A percentile compares a stretch with the other conserved stretches of the same genome.
Conservation (phyloP, 2,888 invertebrate genomes). For the Orthonychiurus folsomi region DNA sequence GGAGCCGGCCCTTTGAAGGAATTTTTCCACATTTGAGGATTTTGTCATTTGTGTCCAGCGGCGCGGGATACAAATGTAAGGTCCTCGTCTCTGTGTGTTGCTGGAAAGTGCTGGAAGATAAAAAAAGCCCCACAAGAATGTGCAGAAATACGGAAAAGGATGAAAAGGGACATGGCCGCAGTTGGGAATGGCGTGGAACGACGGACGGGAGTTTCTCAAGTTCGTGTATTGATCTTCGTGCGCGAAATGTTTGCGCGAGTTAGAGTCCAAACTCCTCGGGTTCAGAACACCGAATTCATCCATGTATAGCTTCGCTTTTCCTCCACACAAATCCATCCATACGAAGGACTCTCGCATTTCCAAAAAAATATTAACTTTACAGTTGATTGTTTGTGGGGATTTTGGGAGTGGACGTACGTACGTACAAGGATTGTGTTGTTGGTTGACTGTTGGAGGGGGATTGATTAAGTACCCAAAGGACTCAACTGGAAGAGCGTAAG, state of each 20-base stretch:
- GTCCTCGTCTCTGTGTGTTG: too few species aligned
- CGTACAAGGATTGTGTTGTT: background rate
- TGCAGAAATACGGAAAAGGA: too few species aligned
- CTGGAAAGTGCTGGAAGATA: too few species aligned
- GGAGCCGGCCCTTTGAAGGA: too few species aligned
- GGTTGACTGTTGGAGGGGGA: background rate
- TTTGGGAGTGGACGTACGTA: too few species aligned
- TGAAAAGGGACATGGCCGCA: too few species aligned
- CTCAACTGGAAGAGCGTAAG: background rate
- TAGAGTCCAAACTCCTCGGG: background rate
- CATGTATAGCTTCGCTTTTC: background rate
- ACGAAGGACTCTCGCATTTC: too few species aligned
- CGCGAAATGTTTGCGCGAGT: constrained; percentile 18
- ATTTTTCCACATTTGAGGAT: too few species aligned
- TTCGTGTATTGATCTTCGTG: constrained; percentile 20
- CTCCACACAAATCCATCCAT: background rate
- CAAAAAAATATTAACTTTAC: background rate
- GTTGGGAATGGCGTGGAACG: constrained; percentile 7
- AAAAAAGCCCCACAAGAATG: too few species aligned
- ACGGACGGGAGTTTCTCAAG: too few species aligned
- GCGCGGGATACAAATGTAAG: too few species aligned
- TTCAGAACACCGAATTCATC: background rate
- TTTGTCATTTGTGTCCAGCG: too few species aligned
- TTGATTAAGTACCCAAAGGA: background rate
- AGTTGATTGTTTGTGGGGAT: background rate